Evolutionary conservation across 2,797 vertebrate genomes (phyloP).

Genomic region (Dermochelys coriacea): DNA sequence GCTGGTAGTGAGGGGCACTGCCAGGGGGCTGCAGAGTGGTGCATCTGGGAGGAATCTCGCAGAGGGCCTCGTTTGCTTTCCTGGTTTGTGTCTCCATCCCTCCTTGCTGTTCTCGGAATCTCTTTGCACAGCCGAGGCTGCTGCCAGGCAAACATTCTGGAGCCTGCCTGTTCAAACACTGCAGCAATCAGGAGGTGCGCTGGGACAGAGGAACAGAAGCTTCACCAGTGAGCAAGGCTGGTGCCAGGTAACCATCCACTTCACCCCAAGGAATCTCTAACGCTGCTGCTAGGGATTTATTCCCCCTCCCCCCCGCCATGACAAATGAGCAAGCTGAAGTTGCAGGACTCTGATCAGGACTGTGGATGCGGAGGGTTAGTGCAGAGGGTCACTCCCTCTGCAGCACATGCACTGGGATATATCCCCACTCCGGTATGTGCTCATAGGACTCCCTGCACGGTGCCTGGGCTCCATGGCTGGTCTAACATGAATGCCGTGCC

Average conservation of each 20-base stretch:
- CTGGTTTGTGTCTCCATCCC: fast-evolving
- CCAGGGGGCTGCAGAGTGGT: conserved; percentile 7
- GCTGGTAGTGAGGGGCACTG: conserved; percentile 33
- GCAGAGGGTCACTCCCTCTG: not conserved
- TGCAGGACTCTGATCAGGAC: not conserved
- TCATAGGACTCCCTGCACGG: not conserved
- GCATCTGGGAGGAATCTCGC: not conserved
- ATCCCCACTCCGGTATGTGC: not conserved
- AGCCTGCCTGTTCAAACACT: conserved; percentile 12
- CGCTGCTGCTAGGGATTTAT: not conserved
- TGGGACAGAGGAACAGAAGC: not conserved
- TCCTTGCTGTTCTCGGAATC: conserved; percentile 9
- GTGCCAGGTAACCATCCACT: conserved; percentile 16
- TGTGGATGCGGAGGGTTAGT: not conserved
- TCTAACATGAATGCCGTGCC: too few relatives aligned
- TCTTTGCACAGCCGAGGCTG: not conserved
- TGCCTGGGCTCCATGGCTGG: too few relatives aligned
- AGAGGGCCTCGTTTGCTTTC: not conserved
- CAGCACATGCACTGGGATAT: not conserved
- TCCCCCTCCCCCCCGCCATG: not conserved
- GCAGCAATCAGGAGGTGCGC: not conserved
- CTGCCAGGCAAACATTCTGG: conserved; percentile 13
- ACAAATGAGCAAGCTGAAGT: not conserved
- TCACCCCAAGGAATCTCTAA: conserved; percentile 5
- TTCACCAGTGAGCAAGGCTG: not conserved